Base-by-base conservation (phyloP, 2,888 invertebrate species). In the Drosophila anomelani region DNA sequence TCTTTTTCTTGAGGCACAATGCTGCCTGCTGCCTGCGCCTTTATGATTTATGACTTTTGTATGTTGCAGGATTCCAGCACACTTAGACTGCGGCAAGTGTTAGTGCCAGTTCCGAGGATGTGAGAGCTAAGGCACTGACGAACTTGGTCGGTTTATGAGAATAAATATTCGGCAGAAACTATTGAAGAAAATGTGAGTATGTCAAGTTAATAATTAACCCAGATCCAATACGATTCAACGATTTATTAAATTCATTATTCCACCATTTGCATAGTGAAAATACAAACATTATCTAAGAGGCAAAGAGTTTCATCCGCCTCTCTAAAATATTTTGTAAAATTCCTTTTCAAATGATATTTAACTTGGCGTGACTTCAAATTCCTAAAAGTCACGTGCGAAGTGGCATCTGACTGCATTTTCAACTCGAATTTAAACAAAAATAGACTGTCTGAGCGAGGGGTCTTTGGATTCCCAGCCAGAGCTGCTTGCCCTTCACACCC, bases 71-170 rank as follows among this genome's bases (percentile, higher is more conserved):
- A 85, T 82, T 75, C 75, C 64, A 63, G 29, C 12, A 51, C 49
- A 41, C 70, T 76, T 67, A 75, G 83, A 57, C 75, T 75, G 75
- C 85, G 82, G 77, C 85, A 79, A 85, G 80, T 85, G 76, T 44
- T 82, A 71, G 38, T 20, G 23, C 23, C 23, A 69, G 71, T 72
- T 59, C 49, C 44, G 41, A 53, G 57, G 61, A 47, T 62, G 53
- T 43, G 43, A 29, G 38, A 20, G 17, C 17, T 20, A 32, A 66
- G 47, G 17, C 17, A 47, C 39, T 55, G 56, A 68, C 47, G 46
- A 47, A 43, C 49, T 41, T 29, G 20, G 49, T 54, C 10, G 34
- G n/a, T 54, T 55, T 55, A 47, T 17, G 41, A 15, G 39, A 34
- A 34, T 32, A 47, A 41, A 47, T 47, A 68, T 47, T 34, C 12